These are phyloP conservation scores for Ligdia adustata DNA, from an alignment of 2,888 invertebrate species.

Conservation along the genomic window DNA sequence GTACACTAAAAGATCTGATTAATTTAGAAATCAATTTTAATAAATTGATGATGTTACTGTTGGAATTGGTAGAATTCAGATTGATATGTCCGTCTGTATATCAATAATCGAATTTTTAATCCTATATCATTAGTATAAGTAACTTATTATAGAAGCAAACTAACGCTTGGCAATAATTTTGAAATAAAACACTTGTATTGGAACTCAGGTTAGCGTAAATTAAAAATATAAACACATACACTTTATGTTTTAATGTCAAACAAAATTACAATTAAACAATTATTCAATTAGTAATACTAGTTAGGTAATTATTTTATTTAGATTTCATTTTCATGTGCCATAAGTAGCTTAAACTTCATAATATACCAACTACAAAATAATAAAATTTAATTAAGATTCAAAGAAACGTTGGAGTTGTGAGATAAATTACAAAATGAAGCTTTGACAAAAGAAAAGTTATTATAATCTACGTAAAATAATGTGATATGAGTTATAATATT, in stretches of 20 bases:
- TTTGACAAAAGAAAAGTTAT: conserved; percentile 64
- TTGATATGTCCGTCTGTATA: conserved; percentile 78
- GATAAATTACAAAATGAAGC: conserved; percentile 69
- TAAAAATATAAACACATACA: too few species aligned
- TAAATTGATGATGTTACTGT: conserved; percentile 63
- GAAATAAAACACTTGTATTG: conserved; percentile 44
- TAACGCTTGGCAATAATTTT: conserved; percentile 81
- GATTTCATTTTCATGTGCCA: conserved; percentile 75
- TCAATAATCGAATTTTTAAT: conserved; percentile 80
- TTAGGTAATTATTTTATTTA: conserved; percentile 42
- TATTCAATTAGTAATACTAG: conserved; percentile 32
- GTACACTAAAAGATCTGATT: conserved; percentile 45
- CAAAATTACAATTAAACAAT: conserved; percentile 25
- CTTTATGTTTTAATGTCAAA: too few species aligned
- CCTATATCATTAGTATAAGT: conserved; percentile 78
- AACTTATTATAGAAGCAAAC: conserved; percentile 54
- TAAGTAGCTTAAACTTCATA: conserved; percentile 61
- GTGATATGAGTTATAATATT: conserved; percentile 74
- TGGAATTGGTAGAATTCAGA: conserved; percentile 74
- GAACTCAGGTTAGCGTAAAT: conserved; percentile 46
- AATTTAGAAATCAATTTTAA: conserved; percentile 58
- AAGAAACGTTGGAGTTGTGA: conserved; percentile 80
- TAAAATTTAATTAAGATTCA: conserved; percentile 46
- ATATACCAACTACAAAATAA: conserved; percentile 31
- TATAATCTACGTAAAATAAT: conserved; percentile 80